Evolutionary conservation across 2,888 invertebrate species (phyloP), one percentile per base, ranked within the genome.

Genomic region (Luperina nickerlii): DNA sequence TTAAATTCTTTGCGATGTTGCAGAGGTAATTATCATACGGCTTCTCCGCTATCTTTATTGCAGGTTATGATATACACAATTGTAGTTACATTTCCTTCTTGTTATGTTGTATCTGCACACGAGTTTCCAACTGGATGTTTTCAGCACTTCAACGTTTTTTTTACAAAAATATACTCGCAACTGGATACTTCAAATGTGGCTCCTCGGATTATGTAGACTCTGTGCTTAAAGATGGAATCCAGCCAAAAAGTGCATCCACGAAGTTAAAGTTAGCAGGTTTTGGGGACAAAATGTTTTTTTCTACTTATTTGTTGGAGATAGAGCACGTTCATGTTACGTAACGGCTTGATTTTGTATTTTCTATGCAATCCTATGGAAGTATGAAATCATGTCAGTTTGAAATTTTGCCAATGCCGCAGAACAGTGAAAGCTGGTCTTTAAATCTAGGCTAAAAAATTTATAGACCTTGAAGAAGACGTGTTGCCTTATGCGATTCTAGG

Each of bases 181-280:
- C 42, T 48, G 60, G 57, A 68, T 74, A 70, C 70, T 87, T 66
- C 68, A 67, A 78, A 82, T 81, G 62, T 82, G 54, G 69, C 75
- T 79, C 65, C 13, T 42, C n/a, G 78, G 15, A 63, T 76, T 89
- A 76, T 78, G 78, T 78, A 70, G 69, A 78, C 68, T 65, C 66
- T 38, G 63, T 74, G 67, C 76, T 82, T 82, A 63, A 78, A 79
- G 78, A 87, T 87, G 88, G 89, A 87, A 79, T 68, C 67, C 66
- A 65, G 89, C 89, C 88, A 89, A 87, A 87, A 87, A 83, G 20
- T 88, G 79, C 88, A 83, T 71, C 76, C 77, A 78, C 74, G 45
- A 80, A 68, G 71, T 75, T 70, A 67, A 76, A 68, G 74, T 80
- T 75, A 65, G 68, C 75, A 78, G 87, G 75, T 87, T 87, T 87